Evolutionary conservation across 2,797 vertebrate genomes (phyloP), one percentile per base, ranked within the genome.

Genomic region (Lacerta bilineata): DNA sequence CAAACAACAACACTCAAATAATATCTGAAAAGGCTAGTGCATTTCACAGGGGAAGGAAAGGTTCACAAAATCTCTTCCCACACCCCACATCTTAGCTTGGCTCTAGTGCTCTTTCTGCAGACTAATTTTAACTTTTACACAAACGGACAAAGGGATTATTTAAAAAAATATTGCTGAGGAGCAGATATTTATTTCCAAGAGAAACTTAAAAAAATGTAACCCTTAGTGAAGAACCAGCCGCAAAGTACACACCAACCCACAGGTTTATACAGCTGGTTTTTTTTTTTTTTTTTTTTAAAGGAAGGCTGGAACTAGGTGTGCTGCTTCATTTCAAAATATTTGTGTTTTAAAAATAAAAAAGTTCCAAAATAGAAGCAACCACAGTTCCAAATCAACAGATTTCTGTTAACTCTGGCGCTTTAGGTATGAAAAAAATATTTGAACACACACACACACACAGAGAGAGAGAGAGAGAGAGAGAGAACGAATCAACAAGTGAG

Each of bases 201-300:
- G 81, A 86, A 94, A 20, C 74, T 88, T 88, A 25, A 84, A 78
- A 46, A 46, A 85, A 39, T 87, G 82, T 88, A 86, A 93, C 39
- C n/a, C 1, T 79, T 64, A 23, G 0, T 77, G 66, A 1, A 90
- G 84, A 90, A 78, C 68, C 86, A 50, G 78, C 68, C 50, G 59
- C 11, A 55, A 88, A 88, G 13, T 41, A 83, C 39, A 75, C 27
- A 39, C 79, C 91, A 88, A 89, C 86, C 36, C 46, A 59, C 27
- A 90, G 88, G 88, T 93, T 95, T 90, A 88, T 90, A 91, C 90
- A 95, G 89, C 93, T 95, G 90, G 66, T 93, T 88, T 84, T 64
- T 5, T 41, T 41, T 41, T n/a, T n/a, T 39, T n/a, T 2, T 33
- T 33, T 50, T 50, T 50, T 46, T 46, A 2, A 4, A 81, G 41